Base-by-base conservation (phyloP, 2,797 vertebrate genomes). In the Bryconaethiops microstoma region DNA sequence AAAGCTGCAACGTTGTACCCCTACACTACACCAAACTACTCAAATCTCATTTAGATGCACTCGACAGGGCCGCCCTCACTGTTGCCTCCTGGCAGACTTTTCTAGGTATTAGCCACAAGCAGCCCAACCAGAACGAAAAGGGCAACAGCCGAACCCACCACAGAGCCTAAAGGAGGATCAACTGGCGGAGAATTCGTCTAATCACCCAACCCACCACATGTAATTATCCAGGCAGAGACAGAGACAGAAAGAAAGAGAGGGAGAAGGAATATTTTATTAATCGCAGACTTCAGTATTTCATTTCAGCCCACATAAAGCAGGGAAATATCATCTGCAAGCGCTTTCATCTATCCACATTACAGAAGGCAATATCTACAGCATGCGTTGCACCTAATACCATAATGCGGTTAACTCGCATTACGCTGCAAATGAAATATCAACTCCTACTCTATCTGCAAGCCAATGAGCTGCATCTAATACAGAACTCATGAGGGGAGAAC, bases 281-380 rank as follows among this genome's bases (percentile, higher is more conserved):
- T 63, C 2, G 10, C 12, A 35, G 74, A 64, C 68, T 48, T 9
- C 48, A 17, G 63, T 59, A 39, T 82, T 82, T 79, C 74, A 75
- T 79, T 76, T 45, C 45, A 14, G 64, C 67, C 74, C 77, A 65
- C n/a, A 21, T 2, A 55, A 60, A 16, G 7, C 67, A 63, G 35
- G 8, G 10, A 21, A 42, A 52, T 35, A 63, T 63, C 62, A 63
- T 63, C 62, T 14, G 23, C 21, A 7, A 29, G 62, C 29, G 25
- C 80, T 74, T 86, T 86, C 83, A 82, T 84, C 81, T 68, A 72
- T 84, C 83, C 84, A 75, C 75, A 81, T 83, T 84, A 86, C 60
- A 70, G 67, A 35, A 84, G 68, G 80, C 80, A 82, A 86, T 86
- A 84, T 84, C 83, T 76, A 60, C 78, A n/a, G 80, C 29, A 52